phyloP scores from a whole-genome alignment of 2,888 invertebrate genomes.

The Resseliella maxima region DNA sequence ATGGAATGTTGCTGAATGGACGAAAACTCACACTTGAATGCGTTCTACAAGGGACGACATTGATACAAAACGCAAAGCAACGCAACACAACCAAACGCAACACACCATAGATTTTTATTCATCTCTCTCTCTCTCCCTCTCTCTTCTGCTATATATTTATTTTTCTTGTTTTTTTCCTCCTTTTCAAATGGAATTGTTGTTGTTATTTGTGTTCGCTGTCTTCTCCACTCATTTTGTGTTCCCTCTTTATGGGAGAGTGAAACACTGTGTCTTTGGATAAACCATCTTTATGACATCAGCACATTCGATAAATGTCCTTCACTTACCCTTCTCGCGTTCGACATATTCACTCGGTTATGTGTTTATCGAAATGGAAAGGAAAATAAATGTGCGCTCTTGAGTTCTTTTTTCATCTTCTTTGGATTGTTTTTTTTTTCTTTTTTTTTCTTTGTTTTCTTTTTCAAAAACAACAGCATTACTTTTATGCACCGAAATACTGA shows the following conservation, averaged over 20 bases:
- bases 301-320: slow-evolving; percentile 43
- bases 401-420: background rate
- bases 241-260: background rate
- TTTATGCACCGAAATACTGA: background rate
- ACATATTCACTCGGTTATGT: background rate
- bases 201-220: background rate
- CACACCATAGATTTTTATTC: background rate
- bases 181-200: background rate
- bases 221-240: background rate
- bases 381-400: slow-evolving; percentile 11
- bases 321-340: slow-evolving; percentile 32
- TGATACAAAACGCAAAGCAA: background rate
- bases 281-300: slow-evolving; percentile 53
- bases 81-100: no score
- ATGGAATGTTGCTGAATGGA: slow-evolving; percentile 34
- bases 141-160: background rate
- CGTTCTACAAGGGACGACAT: slow-evolving; percentile 13
- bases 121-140: background rate
- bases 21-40: slow-evolving; percentile 46
- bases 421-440: background rate
- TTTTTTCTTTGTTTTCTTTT: background rate
- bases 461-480: background rate
- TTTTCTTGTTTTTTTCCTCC: background rate
- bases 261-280: slow-evolving; percentile 13
- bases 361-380: slow-evolving; percentile 54